Percentiles rank a stretch among this genome's conserved stretches.
Evolutionary conservation across 2,113 vertebrate genomes (phyloP).

Genomic region (Pipra filicauda): DNA sequence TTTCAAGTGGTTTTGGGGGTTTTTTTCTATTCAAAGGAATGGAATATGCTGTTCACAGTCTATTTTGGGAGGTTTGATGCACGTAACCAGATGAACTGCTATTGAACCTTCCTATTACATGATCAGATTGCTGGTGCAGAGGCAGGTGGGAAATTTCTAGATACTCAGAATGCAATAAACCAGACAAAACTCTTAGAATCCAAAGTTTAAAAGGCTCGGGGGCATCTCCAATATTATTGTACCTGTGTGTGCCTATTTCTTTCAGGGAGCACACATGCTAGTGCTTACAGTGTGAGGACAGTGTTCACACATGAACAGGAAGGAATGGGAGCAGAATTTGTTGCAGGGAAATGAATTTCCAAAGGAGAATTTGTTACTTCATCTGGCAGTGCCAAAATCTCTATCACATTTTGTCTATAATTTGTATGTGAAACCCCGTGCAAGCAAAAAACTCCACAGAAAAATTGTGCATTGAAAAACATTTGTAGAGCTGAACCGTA

Average conservation of each 20-base stretch:
- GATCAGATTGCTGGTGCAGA: not conserved
- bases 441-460: not conserved
- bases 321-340: not conserved
- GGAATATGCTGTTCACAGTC: conserved; percentile 16
- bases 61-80: not conserved
- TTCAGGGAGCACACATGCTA: not conserved
- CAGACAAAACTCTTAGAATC: not conserved
- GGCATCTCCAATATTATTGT: not conserved
- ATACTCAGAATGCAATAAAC: not conserved
- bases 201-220: not conserved
- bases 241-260: not conserved
- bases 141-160: not conserved
- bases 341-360: not conserved
- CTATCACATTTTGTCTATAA: not conserved
- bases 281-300: not conserved
- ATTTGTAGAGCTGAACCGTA: not conserved
- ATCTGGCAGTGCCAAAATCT: not conserved
- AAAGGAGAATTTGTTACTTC: not conserved
- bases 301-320: not conserved
- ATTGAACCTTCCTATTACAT: not conserved
- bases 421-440: not conserved
- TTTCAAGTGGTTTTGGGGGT: not conserved
- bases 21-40: not conserved
- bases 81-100: not conserved
- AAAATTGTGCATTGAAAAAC: not conserved